These are phyloP conservation scores for Chirona hameri DNA, from an alignment of 2,888 invertebrate genomes.

Conservation along the genomic window DNA sequence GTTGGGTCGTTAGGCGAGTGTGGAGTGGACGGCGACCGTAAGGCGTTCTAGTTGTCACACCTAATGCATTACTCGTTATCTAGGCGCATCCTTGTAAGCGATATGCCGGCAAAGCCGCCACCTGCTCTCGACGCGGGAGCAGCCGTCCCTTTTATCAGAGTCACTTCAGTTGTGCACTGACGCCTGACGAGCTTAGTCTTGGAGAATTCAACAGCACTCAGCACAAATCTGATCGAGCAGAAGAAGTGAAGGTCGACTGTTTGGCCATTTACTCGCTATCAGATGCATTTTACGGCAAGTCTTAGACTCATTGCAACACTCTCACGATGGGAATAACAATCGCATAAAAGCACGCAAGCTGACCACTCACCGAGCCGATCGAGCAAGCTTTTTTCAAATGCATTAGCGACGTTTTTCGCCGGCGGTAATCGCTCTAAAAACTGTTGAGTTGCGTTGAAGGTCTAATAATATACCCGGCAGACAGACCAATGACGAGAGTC, in stretches of 20 bases:
- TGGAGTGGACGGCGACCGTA: too few species aligned
- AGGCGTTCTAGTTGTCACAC: too few species aligned
- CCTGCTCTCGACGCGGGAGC: too few species aligned
- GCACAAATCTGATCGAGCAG: not conserved
- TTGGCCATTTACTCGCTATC: not conserved
- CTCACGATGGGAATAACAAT: not conserved
- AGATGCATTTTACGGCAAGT: not conserved
- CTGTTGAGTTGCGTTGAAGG: not conserved
- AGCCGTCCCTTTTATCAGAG: too few species aligned
- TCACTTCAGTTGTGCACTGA: not conserved
- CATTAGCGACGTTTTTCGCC: not conserved
- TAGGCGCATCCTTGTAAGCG: too few species aligned
- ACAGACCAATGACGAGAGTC: not conserved
- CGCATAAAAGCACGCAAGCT: not conserved
- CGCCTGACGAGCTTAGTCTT: not conserved
- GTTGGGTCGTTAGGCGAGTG: too few species aligned
- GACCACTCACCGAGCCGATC: not conserved
- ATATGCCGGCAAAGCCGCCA: too few species aligned
- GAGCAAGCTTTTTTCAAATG: not conserved
- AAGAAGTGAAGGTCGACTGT: not conserved
- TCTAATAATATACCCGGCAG: not conserved
- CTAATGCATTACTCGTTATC: too few species aligned
- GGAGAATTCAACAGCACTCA: not conserved
- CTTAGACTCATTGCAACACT: not conserved
- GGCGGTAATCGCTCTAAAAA: not conserved